Evolutionary conservation across 1,140 invertebrate genomes (phyloP).

Genomic region (Chironomus striatipennis): DNA sequence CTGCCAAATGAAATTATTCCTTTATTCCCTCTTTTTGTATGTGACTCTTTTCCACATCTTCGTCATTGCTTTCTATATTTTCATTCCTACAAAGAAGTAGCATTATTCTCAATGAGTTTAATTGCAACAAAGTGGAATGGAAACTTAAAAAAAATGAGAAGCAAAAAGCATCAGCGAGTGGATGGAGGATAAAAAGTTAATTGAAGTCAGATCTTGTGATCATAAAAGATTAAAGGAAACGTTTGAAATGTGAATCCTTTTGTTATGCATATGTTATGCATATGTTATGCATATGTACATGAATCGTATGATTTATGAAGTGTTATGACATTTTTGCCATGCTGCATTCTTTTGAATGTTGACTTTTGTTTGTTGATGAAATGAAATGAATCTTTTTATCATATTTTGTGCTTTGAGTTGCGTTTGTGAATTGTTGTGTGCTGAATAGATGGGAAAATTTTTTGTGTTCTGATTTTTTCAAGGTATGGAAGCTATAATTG

Average conservation of each 20-base stretch:
- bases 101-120: constrained; percentile 2
- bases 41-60: background rate
- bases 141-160: background rate
- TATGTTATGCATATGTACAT: background rate
- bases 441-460: background rate
- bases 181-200: background rate
- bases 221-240: constrained; percentile 8
- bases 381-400: too few species aligned
- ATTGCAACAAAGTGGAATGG: background rate
- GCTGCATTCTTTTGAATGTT: background rate
- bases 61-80: background rate
- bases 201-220: background rate
- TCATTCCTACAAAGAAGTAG: background rate
- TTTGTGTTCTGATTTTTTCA: too few species aligned
- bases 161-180: background rate
- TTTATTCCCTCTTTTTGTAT: background rate
- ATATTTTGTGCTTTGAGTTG: too few species aligned
- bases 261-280: background rate
- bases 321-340: background rate
- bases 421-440: background rate
- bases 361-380: background rate
- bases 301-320: background rate
- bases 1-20: background rate
- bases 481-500: too few species aligned
- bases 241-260: background rate